These are phyloP conservation scores for Callocephalon fimbriatum DNA, from an alignment of 2,113 vertebrate genomes.

Conservation along the genomic window DNA sequence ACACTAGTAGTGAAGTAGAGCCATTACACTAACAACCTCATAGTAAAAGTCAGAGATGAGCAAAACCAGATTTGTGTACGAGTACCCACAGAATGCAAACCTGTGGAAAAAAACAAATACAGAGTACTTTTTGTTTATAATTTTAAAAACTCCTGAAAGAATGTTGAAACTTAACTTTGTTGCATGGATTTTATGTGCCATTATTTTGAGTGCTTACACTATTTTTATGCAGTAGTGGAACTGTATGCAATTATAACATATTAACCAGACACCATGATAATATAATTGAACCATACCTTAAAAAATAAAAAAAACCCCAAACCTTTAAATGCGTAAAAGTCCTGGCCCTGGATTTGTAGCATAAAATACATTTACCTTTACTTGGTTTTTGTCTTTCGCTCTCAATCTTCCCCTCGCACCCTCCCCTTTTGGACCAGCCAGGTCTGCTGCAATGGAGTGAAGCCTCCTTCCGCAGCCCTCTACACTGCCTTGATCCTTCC, in stretches of 20 bases:
- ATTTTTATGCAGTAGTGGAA: not conserved
- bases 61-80: not conserved
- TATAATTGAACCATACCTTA: accelerated
- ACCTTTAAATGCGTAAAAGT: not conserved
- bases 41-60: not conserved
- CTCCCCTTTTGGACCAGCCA: not conserved
- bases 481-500: not conserved
- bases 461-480: not conserved
- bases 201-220: not conserved
- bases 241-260: not conserved
- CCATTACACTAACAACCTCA: not conserved
- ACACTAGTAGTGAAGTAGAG: not conserved
- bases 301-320: not conserved
- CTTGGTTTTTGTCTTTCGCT: not conserved
- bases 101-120: not conserved
- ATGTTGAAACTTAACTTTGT: not conserved
- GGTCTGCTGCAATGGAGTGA: not conserved
- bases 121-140: not conserved
- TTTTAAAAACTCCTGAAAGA: not conserved
- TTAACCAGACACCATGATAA: not conserved
- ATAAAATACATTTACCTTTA: not conserved
- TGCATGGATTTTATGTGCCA: not conserved
- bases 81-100: not conserved
- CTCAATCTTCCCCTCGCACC: not conserved
- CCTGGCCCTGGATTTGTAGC: not conserved